phyloP scores from a whole-genome alignment of 2,113 vertebrate species.

The Tiliqua scincoides region DNA sequence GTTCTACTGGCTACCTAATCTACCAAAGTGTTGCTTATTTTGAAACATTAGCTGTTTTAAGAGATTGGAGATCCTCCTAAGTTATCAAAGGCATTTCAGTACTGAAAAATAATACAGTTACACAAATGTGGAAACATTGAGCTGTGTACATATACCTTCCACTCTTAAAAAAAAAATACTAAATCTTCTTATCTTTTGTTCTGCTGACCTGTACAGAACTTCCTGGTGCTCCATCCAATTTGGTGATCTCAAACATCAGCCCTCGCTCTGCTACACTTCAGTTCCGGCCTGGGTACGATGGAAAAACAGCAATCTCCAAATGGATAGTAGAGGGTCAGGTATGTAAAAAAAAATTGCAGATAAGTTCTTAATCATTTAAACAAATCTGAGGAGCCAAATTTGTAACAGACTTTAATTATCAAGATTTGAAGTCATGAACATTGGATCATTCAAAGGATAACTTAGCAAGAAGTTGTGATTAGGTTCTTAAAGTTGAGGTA shows the following conservation, averaged over 20 bases:
- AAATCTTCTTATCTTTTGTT: rapidly evolving
- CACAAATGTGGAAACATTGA: not conserved
- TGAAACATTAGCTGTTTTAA: not conserved
- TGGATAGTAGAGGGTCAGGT: conserved; percentile 93
- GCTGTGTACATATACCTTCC: not conserved
- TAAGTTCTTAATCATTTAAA: not conserved
- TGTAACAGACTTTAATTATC: not conserved
- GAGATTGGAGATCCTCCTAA: not conserved
- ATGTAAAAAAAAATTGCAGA: not conserved
- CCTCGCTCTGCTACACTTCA: conserved; percentile 87
- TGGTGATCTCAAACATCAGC: conserved; percentile 94
- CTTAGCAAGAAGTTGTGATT: not conserved
- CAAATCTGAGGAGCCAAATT: too few relatives aligned
- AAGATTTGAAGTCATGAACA: not conserved
- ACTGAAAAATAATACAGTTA: not conserved
- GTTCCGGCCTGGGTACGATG: conserved; percentile 87
- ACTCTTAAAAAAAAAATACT: too few relatives aligned
- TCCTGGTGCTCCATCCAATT: conserved; percentile 88
- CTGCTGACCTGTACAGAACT: conserved; percentile 77
- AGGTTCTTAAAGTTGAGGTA: not conserved
- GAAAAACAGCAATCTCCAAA: conserved; percentile 88
- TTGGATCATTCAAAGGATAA: not conserved
- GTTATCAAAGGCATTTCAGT: not conserved
- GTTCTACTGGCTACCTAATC: too few relatives aligned
- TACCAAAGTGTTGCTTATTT: not conserved